These are phyloP conservation scores for Patella depressa DNA, from an alignment of 2,888 invertebrate species.

Conservation along the genomic window DNA sequence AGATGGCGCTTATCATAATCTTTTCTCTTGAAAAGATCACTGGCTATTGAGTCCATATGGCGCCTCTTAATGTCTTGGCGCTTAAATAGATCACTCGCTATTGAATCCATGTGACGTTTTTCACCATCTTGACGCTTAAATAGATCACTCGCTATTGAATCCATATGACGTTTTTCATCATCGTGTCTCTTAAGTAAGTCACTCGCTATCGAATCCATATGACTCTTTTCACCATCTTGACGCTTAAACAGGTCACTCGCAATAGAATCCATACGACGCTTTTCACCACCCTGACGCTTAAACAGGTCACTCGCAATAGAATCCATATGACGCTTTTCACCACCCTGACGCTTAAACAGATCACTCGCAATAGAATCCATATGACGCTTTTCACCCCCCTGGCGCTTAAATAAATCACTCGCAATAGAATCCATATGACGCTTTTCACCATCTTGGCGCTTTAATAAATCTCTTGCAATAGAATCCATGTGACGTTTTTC, in stretches of 20 bases:
- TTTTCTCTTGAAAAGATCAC: conserved; percentile 13
- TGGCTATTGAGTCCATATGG: conserved; percentile 10
- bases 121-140: neutral
- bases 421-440: conserved; percentile 17
- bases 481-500: conserved; percentile 13
- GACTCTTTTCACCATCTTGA: neutral
- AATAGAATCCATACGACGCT: conserved; percentile 19
- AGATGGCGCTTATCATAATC: neutral
- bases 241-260: conserved; percentile 22
- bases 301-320: conserved; percentile 21
- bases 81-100: conserved; percentile 14
- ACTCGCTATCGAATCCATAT: conserved; percentile 10
- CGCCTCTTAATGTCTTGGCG: conserved; percentile 6
- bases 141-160: conserved; percentile 9
- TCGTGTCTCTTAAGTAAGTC: neutral
- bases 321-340: conserved; percentile 7
- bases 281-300: conserved; percentile 1
- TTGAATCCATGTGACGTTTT: conserved; percentile 15
- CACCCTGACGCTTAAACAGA: neutral
- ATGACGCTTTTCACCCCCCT: neutral
- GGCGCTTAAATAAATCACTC: conserved; percentile 15
- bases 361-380: conserved; percentile 14
- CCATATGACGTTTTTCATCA: neutral
- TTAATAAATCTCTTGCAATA: conserved; percentile 15
- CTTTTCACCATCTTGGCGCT: conserved; percentile 12